Evolutionary conservation across 2,888 invertebrate species (phyloP), one percentile per base, ranked within the genome.

Genomic region (Pasiphila rectangulata): DNA sequence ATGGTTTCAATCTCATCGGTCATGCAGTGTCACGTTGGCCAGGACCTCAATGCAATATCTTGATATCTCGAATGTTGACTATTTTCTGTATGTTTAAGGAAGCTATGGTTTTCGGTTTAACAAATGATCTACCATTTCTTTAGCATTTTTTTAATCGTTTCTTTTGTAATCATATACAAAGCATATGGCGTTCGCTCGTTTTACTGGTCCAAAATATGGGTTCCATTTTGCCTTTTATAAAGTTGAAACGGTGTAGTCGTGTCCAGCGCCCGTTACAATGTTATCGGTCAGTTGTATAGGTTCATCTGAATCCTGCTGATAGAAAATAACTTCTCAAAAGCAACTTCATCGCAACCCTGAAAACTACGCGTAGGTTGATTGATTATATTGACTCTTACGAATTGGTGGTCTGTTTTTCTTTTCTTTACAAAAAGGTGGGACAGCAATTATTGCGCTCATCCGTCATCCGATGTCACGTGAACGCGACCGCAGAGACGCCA

Each of bases 401-500:
- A 5, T 20, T 27, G 38, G 17, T 37, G 20, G 21, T 40, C 29
- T 21, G 15, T 6, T 17, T 23, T 12, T 24, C 6, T 15, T 37
- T 24, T 24, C 12, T 15, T 15, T 9, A 3, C 17, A 9, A 9
- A 16, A 32, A 41, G 34, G 35, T 20, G 35, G 10, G 15, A 35
- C 32, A 39, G 20, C 29, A 48, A 35, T 43, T 34, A 38, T 38
- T 29, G 34, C 43, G 5, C 32, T 48, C 47, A 60, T 57, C 56
- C 46, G 48, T 57, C 57, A 56, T 50, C 25, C 34, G 32, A 38
- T 59, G 54, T 56, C 58, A 50, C 20, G 17, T 32, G 40, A 36
- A 46, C 42, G 39, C 39, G 40, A 36, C 25, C 44, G 19, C 52
- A 47, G 39, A 48, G 27, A 30, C 38, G 34, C 32, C 21, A 35